Base-by-base conservation (phyloP, 2,797 vertebrate genomes). In the Pagetopsis macropterus region DNA sequence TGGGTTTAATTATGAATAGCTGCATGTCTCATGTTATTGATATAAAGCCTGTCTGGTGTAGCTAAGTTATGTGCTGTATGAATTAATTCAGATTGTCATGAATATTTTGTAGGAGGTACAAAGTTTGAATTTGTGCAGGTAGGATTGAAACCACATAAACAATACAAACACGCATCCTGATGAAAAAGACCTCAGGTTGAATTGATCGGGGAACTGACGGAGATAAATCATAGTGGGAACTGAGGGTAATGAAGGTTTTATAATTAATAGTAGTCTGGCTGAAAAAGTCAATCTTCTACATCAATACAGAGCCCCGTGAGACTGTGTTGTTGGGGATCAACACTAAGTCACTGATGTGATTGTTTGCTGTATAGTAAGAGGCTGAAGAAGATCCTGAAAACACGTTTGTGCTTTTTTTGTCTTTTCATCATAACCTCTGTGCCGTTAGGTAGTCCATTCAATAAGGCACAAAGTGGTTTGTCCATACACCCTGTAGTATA, bases 291-390 rank as follows among this genome's bases (percentile, higher is more conserved):
- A 54, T 55, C 17, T 40, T 37, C 12, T 41, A 19, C 44, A 66
- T 77, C 56, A 57, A 56, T 75, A 40, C 44, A 21, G 49, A 50
- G 48, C 57, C 75, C 58, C 43, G 23, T 15, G 54, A 61, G 57
- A n/a, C 6, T 1, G 17, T 12, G 17, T 17, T 43, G 19, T 58
- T 49, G 48, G 37, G 43, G 10, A 63, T 56, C 52, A 52, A 56
- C 27, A 55, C 62, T 15, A 19, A 37, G 7, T 64, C n/a, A 59
- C 19, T 8, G 37, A 13, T 16, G 21, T 15, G 54, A 68, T 54
- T 74, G 48, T 74, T 70, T 59, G 19, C 55, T 33, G 13, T 27
- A 27, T 9, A 37, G 33, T 6, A 44, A 61, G 50, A 46, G 10
- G 33, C 21, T 27, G 27, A 27, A 27, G 44, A 31, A 15, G 37